Base-by-base conservation (phyloP, 2,797 vertebrate genomes). In the Eptatretus atami region DNA sequence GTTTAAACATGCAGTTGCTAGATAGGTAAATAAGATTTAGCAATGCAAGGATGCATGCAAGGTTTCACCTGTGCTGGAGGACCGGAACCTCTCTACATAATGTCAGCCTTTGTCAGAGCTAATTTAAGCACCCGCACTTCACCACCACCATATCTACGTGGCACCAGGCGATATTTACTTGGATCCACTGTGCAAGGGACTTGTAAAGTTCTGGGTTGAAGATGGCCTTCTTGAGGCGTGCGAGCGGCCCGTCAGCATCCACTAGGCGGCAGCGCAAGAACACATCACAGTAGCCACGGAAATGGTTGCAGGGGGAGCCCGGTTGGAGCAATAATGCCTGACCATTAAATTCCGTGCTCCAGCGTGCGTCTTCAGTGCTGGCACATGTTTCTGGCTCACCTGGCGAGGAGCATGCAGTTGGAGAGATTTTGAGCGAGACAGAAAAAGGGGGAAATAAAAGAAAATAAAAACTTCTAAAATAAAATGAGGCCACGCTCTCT, bases 111-210 rank as follows among this genome's bases (percentile, higher is more conserved):
- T 60, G 24, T 6, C 15, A 63, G 13, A 52, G 19, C 67, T 69
- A 63, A 72, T 10, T 67, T 6, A 10, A 25, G 11, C 1, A 11
- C 12, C 8, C 53, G 4, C 55, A 53, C 1, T 24, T 24, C 52
- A 3, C n/a, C 54, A 9, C 9, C 1, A 53, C 2, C n/a, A 63
- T 52, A 8, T 60, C 61, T 63, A 63, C 19, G 4, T 44, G 15
- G 65, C 52, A 25, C n/a, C 15, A 52, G n/a, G 52, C 44, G 24
- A 10, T 6, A 81, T 84, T 79, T 75, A 86, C 90, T 78, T 86
- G 82, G 69, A 96, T 90, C 90, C 90, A 96, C 68, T 94, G 82
- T 1, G 87, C 87, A 65, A 96, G 87, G 68, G 81, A 88, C 73
- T 90, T 81, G 70, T 96, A 95, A 3, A 93, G 76, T 64, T 90